Evolutionary conservation across 2,888 invertebrate genomes (phyloP).

Genomic region (Agrochola lota): DNA sequence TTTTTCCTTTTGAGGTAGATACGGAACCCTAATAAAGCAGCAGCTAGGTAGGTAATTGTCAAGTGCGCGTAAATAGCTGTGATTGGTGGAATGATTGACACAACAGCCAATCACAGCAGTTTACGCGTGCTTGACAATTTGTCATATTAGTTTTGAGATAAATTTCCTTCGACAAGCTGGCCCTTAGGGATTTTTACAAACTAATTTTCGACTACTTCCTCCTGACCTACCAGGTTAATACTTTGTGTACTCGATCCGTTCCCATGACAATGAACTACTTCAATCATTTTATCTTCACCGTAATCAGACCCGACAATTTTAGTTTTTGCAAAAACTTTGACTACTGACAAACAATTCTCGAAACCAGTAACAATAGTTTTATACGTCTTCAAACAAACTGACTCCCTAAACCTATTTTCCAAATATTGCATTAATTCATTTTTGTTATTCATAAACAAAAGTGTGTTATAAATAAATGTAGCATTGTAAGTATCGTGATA

Average conservation of each 20-base stretch:
- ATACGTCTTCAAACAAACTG: slow-evolving; percentile 28
- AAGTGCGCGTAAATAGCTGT: not conserved
- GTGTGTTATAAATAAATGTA: slow-evolving; percentile 70
- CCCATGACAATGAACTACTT: not conserved
- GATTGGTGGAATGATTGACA: not conserved
- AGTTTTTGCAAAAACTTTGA: slow-evolving; percentile 2
- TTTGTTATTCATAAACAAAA: slow-evolving; percentile 48
- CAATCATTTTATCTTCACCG: not conserved
- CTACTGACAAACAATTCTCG: slow-evolving; percentile 44
- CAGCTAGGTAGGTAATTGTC: too few relatives aligned
- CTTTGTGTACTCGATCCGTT: not conserved
- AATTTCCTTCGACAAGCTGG: not conserved
- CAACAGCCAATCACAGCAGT: not conserved
- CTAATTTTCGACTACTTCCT: not conserved
- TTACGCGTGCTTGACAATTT: not conserved
- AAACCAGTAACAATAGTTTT: slow-evolving; percentile 50
- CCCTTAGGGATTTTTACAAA: not conserved
- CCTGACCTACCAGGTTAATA: not conserved
- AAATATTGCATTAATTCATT: slow-evolving; percentile 48
- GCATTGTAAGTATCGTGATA: slow-evolving; percentile 68
- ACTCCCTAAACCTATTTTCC: slow-evolving; percentile 28
- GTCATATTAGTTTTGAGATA: too few relatives aligned
- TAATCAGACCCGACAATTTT: not conserved
- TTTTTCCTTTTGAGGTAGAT: too few relatives aligned
- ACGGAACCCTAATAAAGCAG: too few relatives aligned